Conservation (phyloP, 1,140 invertebrate genomes). For the Drosophila trapezifrons region DNA sequence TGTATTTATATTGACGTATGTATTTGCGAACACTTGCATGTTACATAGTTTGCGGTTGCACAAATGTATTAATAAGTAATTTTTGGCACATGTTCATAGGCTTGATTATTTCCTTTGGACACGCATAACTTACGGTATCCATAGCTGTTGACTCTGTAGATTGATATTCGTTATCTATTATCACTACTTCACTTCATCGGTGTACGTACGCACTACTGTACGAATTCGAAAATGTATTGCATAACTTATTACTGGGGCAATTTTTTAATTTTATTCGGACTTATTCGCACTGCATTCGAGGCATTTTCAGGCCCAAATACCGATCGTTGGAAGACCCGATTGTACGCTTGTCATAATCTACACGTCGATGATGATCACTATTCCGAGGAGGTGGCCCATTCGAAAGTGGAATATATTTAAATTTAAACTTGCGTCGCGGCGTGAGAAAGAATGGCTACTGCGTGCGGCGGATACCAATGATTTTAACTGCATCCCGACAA, state of each 20-base stretch:
- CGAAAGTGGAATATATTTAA: constrained; percentile 48
- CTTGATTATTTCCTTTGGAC: constrained; percentile 15
- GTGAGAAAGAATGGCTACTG: constrained; percentile 31
- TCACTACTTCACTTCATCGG: constrained; percentile 18
- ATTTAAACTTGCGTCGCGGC: constrained; percentile 43
- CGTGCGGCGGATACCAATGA: constrained; percentile 54
- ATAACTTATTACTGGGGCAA: constrained; percentile 54
- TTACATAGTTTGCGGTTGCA: constrained; percentile 11
- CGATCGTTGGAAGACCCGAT: constrained; percentile 14
- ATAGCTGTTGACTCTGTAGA: constrained; percentile 20
- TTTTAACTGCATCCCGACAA: constrained; percentile 73
- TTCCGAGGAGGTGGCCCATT: constrained; percentile 18
- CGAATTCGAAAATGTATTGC: constrained; percentile 50
- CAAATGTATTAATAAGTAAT: constrained; percentile 58
- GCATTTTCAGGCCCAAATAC: constrained; percentile 6
- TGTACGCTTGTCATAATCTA: constrained; percentile 33
- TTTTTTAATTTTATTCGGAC: constrained; percentile 24
- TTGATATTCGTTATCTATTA: constrained; percentile 38
- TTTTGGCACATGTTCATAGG: constrained; percentile 39
- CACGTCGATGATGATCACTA: constrained; percentile 30
- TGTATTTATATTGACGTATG: constrained; percentile 5
- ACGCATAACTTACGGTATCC: constrained; percentile 56
- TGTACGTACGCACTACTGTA: constrained; percentile 29
- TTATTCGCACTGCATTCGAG: constrained; percentile 22
- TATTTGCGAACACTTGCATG: constrained; percentile 5